Evolutionary conservation across 2,797 vertebrate genomes (phyloP), one percentile per base, ranked within the genome.

Genomic region (Xenentodon cancila): DNA sequence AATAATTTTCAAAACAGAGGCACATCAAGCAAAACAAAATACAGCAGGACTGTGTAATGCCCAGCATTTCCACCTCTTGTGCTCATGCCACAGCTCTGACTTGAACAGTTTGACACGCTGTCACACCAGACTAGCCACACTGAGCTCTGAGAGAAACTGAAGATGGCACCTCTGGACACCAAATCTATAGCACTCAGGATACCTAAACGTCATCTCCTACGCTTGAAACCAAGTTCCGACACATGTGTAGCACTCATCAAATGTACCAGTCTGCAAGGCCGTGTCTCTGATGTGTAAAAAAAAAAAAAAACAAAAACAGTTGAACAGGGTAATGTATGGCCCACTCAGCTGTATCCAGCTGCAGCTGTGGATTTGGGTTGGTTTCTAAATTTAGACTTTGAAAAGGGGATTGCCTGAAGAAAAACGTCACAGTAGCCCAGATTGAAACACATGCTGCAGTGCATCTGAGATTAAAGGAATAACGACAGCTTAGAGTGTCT

Each of bases 81-180:
- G 64, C 78, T 72, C 68, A 81, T 59, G 58, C 71, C 65, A 21
- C 51, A 48, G 50, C 75, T 79, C 65, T 77, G 78, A 84, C 61
- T 68, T 61, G 61, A 85, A 79, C 64, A 88, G 68, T 84, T 62
- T 78, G 87, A 88, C 85, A 89, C 54, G 53, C 70, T 83, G 83
- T 87, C 85, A 82, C 53, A 71, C 52, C 58, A 44, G 59, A 58
- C 79, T 64, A 73, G 67, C 57, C 73, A 68, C 48, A 71, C 73
- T 78, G 45, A 40, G 70, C 80, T 81, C 55, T 86, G 34, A 64
- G 53, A 73, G 59, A 44, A 83, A 59, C 42, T 17, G 17, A 48
- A 71, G 73, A 82, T 71, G 72, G 84, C 74, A 80, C 46, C 70
- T 55, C 44, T 53, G 55, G 67, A 79, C 77, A 74, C 60, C 27